phyloP scores from a whole-genome alignment of 2,797 vertebrate genomes.

The Lacerta viridis region DNA sequence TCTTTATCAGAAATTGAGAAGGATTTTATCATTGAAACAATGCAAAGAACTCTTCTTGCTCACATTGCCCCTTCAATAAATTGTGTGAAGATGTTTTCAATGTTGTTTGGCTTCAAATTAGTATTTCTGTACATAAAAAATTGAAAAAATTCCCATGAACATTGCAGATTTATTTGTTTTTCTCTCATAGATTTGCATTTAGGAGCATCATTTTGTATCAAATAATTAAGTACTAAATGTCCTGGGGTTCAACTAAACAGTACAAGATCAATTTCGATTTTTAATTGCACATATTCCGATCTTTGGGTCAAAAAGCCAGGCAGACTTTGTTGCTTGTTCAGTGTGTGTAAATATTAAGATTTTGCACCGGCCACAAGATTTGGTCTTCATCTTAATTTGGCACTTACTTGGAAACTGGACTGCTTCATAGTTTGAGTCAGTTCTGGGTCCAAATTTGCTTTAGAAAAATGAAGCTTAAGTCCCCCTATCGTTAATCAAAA shows the following conservation, averaged over 20 bases:
- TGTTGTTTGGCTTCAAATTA: background rate
- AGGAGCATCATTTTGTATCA: background rate
- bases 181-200: background rate
- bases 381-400: no score
- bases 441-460: no score
- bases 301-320: background rate
- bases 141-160: background rate
- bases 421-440: no score
- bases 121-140: background rate
- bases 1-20: conserved; percentile 3
- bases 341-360: background rate
- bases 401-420: no score
- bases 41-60: conserved; percentile 31
- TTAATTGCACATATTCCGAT: background rate
- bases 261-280: background rate
- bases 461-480: no score
- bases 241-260: background rate
- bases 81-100: background rate
- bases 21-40: conserved; percentile 40
- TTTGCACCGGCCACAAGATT: no score
- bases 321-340: background rate
- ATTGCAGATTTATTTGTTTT: background rate
- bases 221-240: background rate
- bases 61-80: conserved; percentile 22
- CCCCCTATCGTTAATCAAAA: no score